Base-by-base conservation (phyloP, 1,140 invertebrate species). In the Gerris buenoi region DNA sequence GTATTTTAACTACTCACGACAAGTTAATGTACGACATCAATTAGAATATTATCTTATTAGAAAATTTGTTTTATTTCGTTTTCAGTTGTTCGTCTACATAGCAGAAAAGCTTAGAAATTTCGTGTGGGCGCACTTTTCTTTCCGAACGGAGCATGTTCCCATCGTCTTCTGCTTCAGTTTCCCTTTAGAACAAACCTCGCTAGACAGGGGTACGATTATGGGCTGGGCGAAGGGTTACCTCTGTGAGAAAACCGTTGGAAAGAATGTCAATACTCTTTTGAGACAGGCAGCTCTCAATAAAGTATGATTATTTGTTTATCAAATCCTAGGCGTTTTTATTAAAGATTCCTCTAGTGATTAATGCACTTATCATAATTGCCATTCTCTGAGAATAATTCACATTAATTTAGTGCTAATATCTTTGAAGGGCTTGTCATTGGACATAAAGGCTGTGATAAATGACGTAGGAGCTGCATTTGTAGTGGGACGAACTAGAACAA, bases 121-220 rank as follows among this genome's bases (percentile, higher is more conserved):
- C 23, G 23, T 25, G 3, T 60, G 58, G 58, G 58, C 5, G 22
- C 58, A 22, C 5, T 15, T 60, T 25, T 25, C 58, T 14, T 60
- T 25, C 5, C 15, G 23, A 22, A 25, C 15, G 3, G 23, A 60
- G 22, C 15, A 25, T 22, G 23, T 15, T 15, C 58, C 58, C 22
- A 5, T 60, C 5, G 58, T 60, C 10, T 60, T 60, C 22, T 60
- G 15, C 58, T 60, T 60, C 58, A 60, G 58, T 60, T 60, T 60
- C 22, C 58, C 58, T 3, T 3, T 60, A 5, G 15, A 60, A 5
- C 58, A 60, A 22, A 60, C 58, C 5, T 60, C 58, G 10, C 23
- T 60, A 60, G 58, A 60, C 15, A 15, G 58, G 23, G 58, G 15
- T 3, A 60, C 58, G 10, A 60, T 60, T 3, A 60, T 22, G 10